These are phyloP conservation scores for Murina feae DNA, from an alignment of 2,113 vertebrate genomes.

Conservation along the genomic window DNA sequence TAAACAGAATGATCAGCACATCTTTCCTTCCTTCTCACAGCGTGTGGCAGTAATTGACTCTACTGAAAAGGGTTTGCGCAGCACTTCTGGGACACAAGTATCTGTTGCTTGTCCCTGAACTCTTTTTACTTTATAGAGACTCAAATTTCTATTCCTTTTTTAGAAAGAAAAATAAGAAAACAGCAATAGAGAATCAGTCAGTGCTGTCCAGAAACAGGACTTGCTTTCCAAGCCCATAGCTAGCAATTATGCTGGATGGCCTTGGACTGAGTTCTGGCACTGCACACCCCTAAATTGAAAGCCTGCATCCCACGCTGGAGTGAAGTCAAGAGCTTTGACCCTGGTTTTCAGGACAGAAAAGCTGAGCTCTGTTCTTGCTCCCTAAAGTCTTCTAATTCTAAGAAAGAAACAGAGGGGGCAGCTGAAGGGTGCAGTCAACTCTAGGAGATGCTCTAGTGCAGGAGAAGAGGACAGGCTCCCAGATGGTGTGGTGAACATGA, in stretches of 20 bases:
- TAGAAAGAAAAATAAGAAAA: constrained; percentile 32
- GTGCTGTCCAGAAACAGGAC: constrained; percentile 35
- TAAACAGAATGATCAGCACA: not conserved
- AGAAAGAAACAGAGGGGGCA: not conserved
- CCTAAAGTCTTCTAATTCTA: not conserved
- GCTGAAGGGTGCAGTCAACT: not conserved
- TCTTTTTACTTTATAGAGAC: not conserved
- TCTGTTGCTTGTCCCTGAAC: not conserved
- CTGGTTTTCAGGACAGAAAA: constrained; percentile 64
- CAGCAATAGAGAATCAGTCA: constrained; percentile 1
- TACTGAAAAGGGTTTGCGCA: not conserved
- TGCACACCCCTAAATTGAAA: constrained; percentile 66
- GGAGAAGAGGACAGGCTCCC: not conserved
- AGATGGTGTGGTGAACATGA: not conserved
- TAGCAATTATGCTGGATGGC: constrained; percentile 65
- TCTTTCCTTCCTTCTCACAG: not conserved
- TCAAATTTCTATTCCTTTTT: constrained; percentile 52
- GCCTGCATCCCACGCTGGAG: constrained; percentile 51
- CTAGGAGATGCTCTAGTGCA: fast-evolving
- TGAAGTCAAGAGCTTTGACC: constrained; percentile 64
- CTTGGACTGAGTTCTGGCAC: not conserved
- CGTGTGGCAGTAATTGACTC: not conserved
- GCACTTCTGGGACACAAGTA: not conserved
- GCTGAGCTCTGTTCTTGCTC: not conserved
- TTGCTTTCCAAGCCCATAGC: constrained; percentile 60